Base-by-base conservation (phyloP, 1,140 invertebrate genomes). In the Adoxophyes honmai region DNA sequence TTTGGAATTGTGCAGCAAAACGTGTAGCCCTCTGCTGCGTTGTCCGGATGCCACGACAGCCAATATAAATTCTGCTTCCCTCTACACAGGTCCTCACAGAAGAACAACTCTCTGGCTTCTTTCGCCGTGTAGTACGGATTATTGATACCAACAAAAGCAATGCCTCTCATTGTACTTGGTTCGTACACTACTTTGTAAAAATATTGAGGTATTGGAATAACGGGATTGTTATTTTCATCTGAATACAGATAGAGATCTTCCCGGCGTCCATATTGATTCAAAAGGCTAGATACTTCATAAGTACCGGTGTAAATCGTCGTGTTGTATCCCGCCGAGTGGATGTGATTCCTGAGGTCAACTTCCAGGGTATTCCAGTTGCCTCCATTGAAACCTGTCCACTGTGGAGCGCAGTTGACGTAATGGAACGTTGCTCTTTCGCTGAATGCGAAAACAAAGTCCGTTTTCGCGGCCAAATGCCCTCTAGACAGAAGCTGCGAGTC, bases 381-480 rank as follows among this genome's bases (percentile, higher is more conserved):
- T 1, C 89, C 91, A 57, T 93, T 93, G 57, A 94, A 91, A 0
- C 82, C 89, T 44, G 91, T 90, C 93, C 93, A 94, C 51, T 92
- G 93, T 0, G 92, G 92, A 1, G 90, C 92, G 0, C 88, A 91
- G 66, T 94, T 94, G 0, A 93, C 88, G 65, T 91, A 94, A 64
- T 92, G 91, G 76, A 93, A 94, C 1, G 93, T 93, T 7, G 92
- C 90, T 8, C 91, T 86, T 73, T 94, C 92, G 3, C 92, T 89
- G 34, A 90, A 84, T 0, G 90, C 92, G 57, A 91, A 93, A 0
- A 92, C 88, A 33, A 93, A 93, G 72, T 95, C 93, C 8, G 90
- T 91, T 73, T 94, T 93, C 14, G 93, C 93, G 0, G 91, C 89
- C 11, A 94, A 77, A 77, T 95, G 94, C 15, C 93, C 93, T 53